These are phyloP conservation scores for Tenodera sinensis DNA, from an alignment of 2,888 invertebrate genomes.

Conservation along the genomic window DNA sequence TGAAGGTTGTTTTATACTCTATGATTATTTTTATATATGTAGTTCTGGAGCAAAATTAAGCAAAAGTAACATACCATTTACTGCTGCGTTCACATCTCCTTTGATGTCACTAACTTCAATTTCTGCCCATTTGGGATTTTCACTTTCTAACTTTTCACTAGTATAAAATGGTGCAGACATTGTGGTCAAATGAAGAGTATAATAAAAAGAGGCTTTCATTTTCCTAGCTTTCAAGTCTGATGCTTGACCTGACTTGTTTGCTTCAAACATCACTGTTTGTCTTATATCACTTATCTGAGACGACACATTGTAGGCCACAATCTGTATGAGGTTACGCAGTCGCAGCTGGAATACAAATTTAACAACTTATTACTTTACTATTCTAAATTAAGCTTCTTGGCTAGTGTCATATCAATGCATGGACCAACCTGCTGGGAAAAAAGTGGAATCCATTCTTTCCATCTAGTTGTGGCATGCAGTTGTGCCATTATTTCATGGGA, in stretches of 20 bases:
- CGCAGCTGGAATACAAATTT: slow-evolving; percentile 55
- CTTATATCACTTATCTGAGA: slow-evolving; percentile 14
- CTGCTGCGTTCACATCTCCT: slow-evolving; percentile 36
- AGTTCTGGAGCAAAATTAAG: no score
- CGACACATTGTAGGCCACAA: slow-evolving; percentile 60
- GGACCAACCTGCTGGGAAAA: slow-evolving; percentile 72
- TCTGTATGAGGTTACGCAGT: slow-evolving; percentile 73
- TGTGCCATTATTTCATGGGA: slow-evolving; percentile 34
- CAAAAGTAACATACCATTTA: slow-evolving; percentile 35
- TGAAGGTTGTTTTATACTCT: no score
- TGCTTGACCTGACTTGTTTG: slow-evolving; percentile 41
- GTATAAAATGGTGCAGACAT: slow-evolving; percentile 83
- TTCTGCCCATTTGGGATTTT: slow-evolving; percentile 78
- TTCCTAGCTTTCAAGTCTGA: slow-evolving; percentile 32
- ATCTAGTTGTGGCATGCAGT: slow-evolving; percentile 50
- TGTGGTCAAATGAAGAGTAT: slow-evolving; percentile 74
- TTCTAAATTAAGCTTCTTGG: neutral
- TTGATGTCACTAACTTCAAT: slow-evolving; percentile 51
- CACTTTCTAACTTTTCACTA: slow-evolving; percentile 68
- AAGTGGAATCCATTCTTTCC: slow-evolving; percentile 76
- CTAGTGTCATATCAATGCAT: neutral
- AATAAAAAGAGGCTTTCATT: slow-evolving; percentile 56
- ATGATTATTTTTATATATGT: neutral
- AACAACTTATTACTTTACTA: neutral
- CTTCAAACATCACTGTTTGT: slow-evolving; percentile 34